Evolutionary conservation across 2,113 vertebrate species (phyloP), one percentile per base, ranked within the genome.

Genomic region (Oryzias celebensis): DNA sequence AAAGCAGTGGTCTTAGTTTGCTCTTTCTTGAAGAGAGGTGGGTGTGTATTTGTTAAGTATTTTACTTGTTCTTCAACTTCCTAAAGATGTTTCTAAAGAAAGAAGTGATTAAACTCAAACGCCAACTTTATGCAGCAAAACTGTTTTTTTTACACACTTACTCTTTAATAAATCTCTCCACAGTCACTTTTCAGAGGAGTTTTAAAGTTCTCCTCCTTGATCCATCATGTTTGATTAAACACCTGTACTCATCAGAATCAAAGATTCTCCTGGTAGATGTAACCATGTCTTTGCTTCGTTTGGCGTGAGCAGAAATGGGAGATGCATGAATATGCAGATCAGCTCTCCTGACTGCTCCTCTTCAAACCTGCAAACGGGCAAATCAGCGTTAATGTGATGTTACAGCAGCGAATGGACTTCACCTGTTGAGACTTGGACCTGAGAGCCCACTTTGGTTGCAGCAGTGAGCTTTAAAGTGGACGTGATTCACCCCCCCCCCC

Each of bases 381-480:
- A 72, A 49, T 68, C 49, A 52, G 0, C 24, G 53, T 64, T 65
- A 17, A 5, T 24, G 43, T 52, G 28, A 43, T 22, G 52, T 43
- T 7, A 28, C 22, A 41, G 16, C 57, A n/a, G 41, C 47, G 18
- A 52, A 42, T 52, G 45, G 28, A n/a, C n/a, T 17, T 62, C 28
- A 20, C 42, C 49, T 68, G 52, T 42, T 52, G n/a, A 61, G 49
- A 44, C 26, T 12, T 15, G 15, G 18, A 59, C 46, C 18, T 44
- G 15, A 67, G 53, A 7, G 47, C 46, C 41, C 49, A 16, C 62
- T 55, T 75, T 62, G 26, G 26, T 28, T 7, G 26, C 5, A 28
- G 26, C 26, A 28, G 26, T 58, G 59, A 76, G 60, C 47, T 58
- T 62, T 28, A 48, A 58, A 52, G 53, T 48, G 50, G 6, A n/a